phyloP scores from a whole-genome alignment of 30 jellyfish, hydroid and myxozoan species.

The Clytia hemisphaerica region DNA sequence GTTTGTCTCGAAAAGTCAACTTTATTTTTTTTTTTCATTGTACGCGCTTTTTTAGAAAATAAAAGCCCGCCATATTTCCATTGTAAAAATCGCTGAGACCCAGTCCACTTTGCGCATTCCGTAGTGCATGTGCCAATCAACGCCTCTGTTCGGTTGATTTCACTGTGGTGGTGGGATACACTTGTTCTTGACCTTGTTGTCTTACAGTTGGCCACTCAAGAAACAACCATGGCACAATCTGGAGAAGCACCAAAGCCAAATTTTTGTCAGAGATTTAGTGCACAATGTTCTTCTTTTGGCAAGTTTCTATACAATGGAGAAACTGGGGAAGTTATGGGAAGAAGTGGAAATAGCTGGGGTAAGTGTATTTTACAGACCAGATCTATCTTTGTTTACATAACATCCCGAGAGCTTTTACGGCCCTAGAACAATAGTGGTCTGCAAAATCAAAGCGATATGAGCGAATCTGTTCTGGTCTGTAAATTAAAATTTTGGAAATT shows the following conservation, averaged over 20 bases:
- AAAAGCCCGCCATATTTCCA: conserved; percentile 20
- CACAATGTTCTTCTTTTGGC: conserved; percentile 63
- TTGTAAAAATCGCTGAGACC: conserved; percentile 3
- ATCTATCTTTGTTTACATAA: background rate
- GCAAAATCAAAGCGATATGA: background rate
- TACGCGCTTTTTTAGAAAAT: background rate
- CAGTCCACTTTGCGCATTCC: background rate
- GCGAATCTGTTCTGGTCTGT: conserved; percentile 6
- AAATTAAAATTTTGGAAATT: background rate
- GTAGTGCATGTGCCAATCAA: conserved; percentile 26
- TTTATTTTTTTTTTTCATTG: too few species aligned
- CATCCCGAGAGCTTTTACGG: background rate
- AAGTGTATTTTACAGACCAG: conserved; percentile 21
- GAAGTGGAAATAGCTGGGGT: conserved; percentile 96
- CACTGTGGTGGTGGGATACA: conserved; percentile 1
- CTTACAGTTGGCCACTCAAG: background rate
- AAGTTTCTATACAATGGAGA: conserved; percentile 70
- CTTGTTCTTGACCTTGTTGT: conserved; percentile 14
- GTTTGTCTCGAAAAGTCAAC: too few species aligned
- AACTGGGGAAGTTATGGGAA: conserved; percentile 79
- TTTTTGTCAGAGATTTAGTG: conserved; percentile 42
- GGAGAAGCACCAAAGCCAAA: conserved; percentile 26
- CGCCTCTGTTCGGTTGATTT: conserved; percentile 23
- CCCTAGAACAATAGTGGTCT: too few species aligned
- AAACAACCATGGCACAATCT: conserved; percentile 38